Percentiles rank a stretch among this genome's conserved stretches.
Evolutionary conservation across 2,797 vertebrate species (phyloP).

Genomic region (Coregonus suidteri): DNA sequence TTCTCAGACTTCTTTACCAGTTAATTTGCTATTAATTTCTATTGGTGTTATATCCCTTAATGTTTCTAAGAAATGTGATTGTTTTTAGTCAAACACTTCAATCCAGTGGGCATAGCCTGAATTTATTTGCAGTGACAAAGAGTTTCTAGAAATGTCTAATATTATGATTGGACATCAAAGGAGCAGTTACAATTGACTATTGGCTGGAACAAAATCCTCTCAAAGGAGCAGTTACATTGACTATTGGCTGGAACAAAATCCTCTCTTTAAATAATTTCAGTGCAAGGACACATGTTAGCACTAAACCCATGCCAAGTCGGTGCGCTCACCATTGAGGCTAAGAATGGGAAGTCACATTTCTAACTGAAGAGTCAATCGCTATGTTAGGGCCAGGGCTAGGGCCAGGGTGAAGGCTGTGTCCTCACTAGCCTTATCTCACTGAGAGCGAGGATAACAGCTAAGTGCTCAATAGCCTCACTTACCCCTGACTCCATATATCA

Average conservation of each 20-base stretch:
- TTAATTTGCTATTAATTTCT: conserved; percentile 20
- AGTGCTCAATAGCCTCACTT: neutral
- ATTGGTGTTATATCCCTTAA: neutral
- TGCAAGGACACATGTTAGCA: conserved; percentile 16
- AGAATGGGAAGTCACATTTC: conserved; percentile 35
- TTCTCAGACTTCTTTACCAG: neutral
- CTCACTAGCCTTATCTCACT: conserved; percentile 40
- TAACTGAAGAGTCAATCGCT: conserved; percentile 26
- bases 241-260: conserved; percentile 16
- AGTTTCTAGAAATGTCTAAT: neutral
- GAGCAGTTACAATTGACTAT: neutral
- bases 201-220: conserved; percentile 12
- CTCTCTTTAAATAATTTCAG: conserved; percentile 17
- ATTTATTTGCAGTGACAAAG: conserved; percentile 7
- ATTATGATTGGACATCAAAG: conserved; percentile 17
- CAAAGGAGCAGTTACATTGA: neutral
- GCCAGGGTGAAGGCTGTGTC: conserved; percentile 39
- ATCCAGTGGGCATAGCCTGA: neutral
- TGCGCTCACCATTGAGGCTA: neutral
- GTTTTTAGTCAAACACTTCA: conserved; percentile 10
- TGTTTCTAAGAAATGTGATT: conserved; percentile 9
- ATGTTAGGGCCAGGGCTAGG: neutral
- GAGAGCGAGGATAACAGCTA: conserved; percentile 20
- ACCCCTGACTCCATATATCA: conserved; percentile 5
- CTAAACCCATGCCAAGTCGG: conserved; percentile 1